A percentile compares a stretch with the other conserved stretches of the same genome.
These are phyloP conservation scores for Lepus oiostolus DNA, from an alignment of 2,797 vertebrate genomes.

Conservation along the genomic window DNA sequence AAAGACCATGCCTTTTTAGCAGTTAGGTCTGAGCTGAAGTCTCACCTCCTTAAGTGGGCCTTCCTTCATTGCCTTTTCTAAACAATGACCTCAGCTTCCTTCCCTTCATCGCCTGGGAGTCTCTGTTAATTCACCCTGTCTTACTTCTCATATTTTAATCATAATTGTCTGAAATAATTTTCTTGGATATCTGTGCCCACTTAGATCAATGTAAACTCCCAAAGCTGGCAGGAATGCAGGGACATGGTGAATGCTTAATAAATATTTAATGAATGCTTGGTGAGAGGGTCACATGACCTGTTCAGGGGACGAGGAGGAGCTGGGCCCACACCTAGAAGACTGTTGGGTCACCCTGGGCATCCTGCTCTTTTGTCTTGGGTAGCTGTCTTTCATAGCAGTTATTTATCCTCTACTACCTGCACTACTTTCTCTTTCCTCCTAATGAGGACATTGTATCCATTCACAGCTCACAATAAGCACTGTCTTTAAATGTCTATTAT, in stretches of 20 bases:
- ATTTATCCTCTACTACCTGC: neutral
- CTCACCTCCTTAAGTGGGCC: neutral
- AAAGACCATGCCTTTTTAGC: neutral
- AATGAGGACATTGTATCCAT: conserved; percentile 22
- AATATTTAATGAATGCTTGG: neutral
- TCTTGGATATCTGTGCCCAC: neutral
- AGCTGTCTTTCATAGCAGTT: neutral
- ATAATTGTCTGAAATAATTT: neutral
- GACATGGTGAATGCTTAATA: neutral
- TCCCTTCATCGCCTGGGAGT: neutral
- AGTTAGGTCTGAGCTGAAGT: neutral
- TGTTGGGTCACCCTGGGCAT: neutral
- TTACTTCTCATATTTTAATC: neutral
- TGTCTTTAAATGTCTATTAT: conserved; percentile 74
- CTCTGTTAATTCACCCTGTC: neutral
- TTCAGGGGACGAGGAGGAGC: neutral
- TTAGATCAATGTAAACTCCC: neutral
- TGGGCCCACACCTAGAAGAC: neutral
- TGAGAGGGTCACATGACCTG: neutral
- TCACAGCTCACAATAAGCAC: conserved; percentile 26
- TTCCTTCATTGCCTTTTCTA: neutral
- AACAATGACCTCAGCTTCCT: neutral
- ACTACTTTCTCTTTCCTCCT: conserved; percentile 34
- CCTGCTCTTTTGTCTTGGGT: neutral
- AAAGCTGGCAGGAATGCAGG: neutral